These are phyloP conservation scores for Drosophila mayaguana DNA, from an alignment of 2,888 invertebrate species.

Conservation along the genomic window DNA sequence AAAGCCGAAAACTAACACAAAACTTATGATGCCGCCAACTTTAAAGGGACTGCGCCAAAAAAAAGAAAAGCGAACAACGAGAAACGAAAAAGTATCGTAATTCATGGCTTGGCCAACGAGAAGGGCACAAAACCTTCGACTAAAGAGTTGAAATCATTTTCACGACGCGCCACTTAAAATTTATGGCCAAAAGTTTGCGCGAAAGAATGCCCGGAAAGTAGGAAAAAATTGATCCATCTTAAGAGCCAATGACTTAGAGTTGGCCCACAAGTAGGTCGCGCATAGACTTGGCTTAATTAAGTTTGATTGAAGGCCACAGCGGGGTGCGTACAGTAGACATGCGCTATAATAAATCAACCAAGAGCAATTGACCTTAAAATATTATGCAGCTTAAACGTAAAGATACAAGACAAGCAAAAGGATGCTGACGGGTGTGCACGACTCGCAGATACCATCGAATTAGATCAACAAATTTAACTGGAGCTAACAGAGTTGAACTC, in stretches of 20 bases:
- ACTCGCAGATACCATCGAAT: neutral
- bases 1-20: slow-evolving; percentile 5
- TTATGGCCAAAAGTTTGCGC: slow-evolving; percentile 24
- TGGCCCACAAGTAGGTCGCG: slow-evolving; percentile 33
- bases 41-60: slow-evolving; percentile 64
- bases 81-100: slow-evolving; percentile 47
- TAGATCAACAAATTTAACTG: no score
- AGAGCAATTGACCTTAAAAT: neutral
- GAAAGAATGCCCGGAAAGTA: neutral
- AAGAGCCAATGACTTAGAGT: slow-evolving; percentile 30
- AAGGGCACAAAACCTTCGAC: slow-evolving; percentile 8
- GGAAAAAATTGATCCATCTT: slow-evolving; percentile 32
- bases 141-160: slow-evolving; percentile 36
- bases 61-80: slow-evolving; percentile 24
- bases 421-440: neutral
- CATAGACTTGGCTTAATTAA: slow-evolving; percentile 57
- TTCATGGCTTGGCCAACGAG: slow-evolving; percentile 40
- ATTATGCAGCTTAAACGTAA: neutral
- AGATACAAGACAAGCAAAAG: neutral
- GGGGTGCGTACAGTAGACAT: neutral
- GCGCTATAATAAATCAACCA: neutral
- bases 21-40: slow-evolving; percentile 52
- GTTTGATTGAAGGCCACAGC: slow-evolving; percentile 32
- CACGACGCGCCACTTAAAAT: slow-evolving; percentile 55
- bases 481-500: no score